Conservation (phyloP, 2,797 vertebrate genomes). For the Periparus ater region DNA sequence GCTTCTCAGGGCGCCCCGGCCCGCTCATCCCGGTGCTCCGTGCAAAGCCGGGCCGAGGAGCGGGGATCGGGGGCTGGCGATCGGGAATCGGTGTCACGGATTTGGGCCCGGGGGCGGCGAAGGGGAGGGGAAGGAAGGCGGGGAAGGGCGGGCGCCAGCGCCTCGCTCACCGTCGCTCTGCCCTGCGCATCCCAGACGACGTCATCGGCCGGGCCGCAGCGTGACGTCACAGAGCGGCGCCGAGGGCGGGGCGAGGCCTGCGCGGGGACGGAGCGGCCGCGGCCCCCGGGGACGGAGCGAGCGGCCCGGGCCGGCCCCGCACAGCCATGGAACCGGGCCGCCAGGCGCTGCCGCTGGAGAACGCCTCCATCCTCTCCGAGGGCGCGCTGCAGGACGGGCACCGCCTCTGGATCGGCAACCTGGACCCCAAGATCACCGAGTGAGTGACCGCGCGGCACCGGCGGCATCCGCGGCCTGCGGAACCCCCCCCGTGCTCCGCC, state of each 20-base stretch:
- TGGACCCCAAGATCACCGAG: constrained; percentile 98
- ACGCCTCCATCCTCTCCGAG: constrained; percentile 94
- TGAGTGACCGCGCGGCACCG: constrained; percentile 73
- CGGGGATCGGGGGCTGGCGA: neutral
- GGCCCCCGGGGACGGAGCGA: neutral
- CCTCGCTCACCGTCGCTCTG: neutral
- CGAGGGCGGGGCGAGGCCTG: neutral
- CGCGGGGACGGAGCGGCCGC: neutral
- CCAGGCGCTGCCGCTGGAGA: constrained; percentile 87
- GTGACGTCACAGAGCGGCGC: neutral
- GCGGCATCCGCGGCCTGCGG: neutral
- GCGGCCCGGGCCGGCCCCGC: neutral
- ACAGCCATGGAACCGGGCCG: constrained; percentile 87
- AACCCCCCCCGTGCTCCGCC: neutral
- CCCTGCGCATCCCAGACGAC: rapidly evolving
- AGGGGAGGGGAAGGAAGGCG: neutral
- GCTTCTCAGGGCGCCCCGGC: neutral
- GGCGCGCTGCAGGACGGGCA: constrained; percentile 92
- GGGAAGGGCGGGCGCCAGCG: neutral
- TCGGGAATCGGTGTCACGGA: neutral
- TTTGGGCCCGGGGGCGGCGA: rapidly evolving
- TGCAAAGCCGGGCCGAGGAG: neutral
- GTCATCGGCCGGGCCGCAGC: neutral
- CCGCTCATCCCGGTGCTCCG: neutral
- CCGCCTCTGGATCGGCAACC: constrained; percentile 96